Evolutionary conservation across 2,113 vertebrate species (phyloP).

Genomic region (Phalacrocorax pelagicus): DNA sequence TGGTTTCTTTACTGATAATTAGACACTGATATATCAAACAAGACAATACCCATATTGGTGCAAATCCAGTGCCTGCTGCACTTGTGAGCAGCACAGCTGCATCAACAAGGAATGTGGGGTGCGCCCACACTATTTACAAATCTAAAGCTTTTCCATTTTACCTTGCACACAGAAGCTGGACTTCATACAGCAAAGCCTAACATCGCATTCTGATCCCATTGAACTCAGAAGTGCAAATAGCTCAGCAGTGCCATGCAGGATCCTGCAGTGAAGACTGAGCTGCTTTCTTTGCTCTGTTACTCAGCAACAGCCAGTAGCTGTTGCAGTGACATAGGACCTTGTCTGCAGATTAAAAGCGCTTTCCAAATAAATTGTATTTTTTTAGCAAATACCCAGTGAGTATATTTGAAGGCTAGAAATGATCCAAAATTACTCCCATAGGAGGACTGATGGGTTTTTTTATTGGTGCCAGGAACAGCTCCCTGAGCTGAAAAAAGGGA

Average conservation of each 20-base stretch:
- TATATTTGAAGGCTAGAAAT: not conserved
- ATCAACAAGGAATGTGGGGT: not conserved
- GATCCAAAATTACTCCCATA: not conserved
- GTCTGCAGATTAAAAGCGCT: not conserved
- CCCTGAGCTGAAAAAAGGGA: not conserved
- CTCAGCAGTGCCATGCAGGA: not conserved
- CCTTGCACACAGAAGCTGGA: not conserved
- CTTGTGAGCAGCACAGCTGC: not conserved
- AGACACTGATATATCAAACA: not conserved
- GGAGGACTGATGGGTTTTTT: not conserved
- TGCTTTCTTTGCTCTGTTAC: not conserved
- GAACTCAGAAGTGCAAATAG: not conserved
- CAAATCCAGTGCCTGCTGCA: not conserved
- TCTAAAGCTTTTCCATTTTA: not conserved
- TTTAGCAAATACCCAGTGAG: not conserved
- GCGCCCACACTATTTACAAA: rapidly evolving
- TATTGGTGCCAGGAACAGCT: not conserved
- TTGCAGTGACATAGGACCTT: not conserved
- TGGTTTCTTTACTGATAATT: not conserved
- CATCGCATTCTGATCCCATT: not conserved
- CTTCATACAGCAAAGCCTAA: not conserved
- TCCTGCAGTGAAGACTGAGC: not conserved
- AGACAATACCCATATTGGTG: not conserved
- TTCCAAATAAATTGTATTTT: not conserved
- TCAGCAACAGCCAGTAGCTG: not conserved